These are phyloP conservation scores for Heteractis magnifica DNA, from an alignment of 92 coral and sea anemone species.

Conservation along the genomic window DNA sequence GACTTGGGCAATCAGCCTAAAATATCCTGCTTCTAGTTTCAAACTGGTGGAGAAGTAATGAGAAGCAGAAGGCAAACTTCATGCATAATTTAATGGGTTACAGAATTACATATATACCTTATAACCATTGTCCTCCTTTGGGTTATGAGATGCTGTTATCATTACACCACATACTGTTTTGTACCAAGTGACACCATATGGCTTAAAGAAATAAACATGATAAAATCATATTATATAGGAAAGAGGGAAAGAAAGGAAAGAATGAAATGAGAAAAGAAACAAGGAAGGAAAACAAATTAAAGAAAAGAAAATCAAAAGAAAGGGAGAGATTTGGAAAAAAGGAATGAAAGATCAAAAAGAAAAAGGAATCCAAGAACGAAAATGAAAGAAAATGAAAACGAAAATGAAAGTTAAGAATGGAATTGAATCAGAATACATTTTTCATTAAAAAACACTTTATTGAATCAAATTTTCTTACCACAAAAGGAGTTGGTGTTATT, in stretches of 20 bases:
- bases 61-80: no score
- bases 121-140: constrained; percentile 98
- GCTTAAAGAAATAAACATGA: constrained; percentile 38
- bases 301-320: not conserved
- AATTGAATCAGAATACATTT: not conserved
- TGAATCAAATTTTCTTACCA: constrained; percentile 52
- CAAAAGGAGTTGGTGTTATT: constrained; percentile 96
- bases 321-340: not conserved
- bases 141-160: constrained; percentile 98
- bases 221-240: not conserved
- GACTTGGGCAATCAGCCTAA: no score
- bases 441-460: not conserved
- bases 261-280: not conserved
- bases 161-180: constrained; percentile 84
- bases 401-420: not conserved
- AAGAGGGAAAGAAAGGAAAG: not conserved
- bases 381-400: not conserved
- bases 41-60: no score
- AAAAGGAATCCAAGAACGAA: not conserved
- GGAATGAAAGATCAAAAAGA: not conserved
- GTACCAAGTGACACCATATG: constrained; percentile 72
- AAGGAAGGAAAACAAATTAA: not conserved
- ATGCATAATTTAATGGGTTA: not conserved
- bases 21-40: no score
- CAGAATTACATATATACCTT: constrained; percentile 55